Conservation (phyloP, 2,797 vertebrate species). For the Lepilemur septentrionalis region DNA sequence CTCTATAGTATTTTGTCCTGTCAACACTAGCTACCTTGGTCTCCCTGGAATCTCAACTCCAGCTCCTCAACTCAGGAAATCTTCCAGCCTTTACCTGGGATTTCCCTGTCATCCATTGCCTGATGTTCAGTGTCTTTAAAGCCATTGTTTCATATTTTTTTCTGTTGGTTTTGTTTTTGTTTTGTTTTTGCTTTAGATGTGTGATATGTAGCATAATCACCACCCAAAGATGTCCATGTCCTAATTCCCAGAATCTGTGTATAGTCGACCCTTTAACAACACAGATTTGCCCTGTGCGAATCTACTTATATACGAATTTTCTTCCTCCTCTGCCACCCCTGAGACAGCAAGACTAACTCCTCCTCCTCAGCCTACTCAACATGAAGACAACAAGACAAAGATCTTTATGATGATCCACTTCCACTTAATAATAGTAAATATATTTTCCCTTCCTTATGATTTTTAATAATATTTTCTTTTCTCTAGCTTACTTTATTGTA, state of each 20-base stretch:
- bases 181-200: background rate
- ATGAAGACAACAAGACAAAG: background rate
- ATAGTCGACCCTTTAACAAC: background rate
- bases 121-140: background rate
- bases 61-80: background rate
- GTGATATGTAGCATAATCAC: background rate
- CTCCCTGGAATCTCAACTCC: background rate
- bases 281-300: background rate
- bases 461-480: background rate
- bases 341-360: background rate
- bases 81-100: background rate
- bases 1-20: background rate
- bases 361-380: background rate
- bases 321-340: background rate
- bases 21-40: background rate
- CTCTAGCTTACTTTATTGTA: background rate
- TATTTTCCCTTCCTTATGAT: background rate
- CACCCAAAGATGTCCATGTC: background rate
- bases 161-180: background rate
- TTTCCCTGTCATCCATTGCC: background rate
- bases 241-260: background rate
- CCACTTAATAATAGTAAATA: background rate
- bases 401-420: background rate
- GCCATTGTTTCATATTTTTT: background rate
- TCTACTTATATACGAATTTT: background rate